phyloP scores from a whole-genome alignment of 2,113 vertebrate genomes.

The Nycticebus coucang region DNA sequence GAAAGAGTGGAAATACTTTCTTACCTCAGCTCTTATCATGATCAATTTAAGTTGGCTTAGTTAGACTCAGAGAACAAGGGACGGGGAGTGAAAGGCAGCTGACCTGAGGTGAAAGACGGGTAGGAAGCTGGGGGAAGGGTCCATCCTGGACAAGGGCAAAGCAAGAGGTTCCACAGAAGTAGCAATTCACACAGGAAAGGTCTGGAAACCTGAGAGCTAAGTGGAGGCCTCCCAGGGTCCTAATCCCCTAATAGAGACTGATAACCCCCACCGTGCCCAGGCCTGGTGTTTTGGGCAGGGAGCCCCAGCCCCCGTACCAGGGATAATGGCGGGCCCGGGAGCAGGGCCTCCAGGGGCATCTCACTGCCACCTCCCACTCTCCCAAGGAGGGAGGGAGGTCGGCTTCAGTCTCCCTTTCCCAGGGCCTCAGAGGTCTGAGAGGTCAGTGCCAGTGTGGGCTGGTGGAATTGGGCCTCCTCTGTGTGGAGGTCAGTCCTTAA shows the following conservation, averaged over 20 bases:
- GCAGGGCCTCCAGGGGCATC: constrained; percentile 42
- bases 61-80: background rate
- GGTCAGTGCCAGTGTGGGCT: constrained; percentile 3
- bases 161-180: constrained; percentile 43
- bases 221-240: background rate
- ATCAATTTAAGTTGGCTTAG: background rate
- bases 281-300: constrained; percentile 70
- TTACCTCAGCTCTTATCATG: background rate
- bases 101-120: background rate
- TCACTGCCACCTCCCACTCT: constrained; percentile 36
- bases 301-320: constrained; percentile 36
- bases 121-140: background rate
- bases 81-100: background rate
- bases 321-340: constrained; percentile 74
- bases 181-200: constrained; percentile 74
- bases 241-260: constrained; percentile 61
- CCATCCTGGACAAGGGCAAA: constrained; percentile 31
- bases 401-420: constrained; percentile 57
- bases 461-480: background rate
- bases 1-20: background rate
- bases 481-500: background rate
- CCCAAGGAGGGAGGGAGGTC: background rate
- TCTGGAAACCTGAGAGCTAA: constrained; percentile 49
- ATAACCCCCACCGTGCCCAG: constrained; percentile 73
- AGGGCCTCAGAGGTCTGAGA: constrained; percentile 36